These are phyloP conservation scores for Meghimatium bilineatum DNA, from an alignment of 2,888 invertebrate genomes.

Conservation along the genomic window DNA sequence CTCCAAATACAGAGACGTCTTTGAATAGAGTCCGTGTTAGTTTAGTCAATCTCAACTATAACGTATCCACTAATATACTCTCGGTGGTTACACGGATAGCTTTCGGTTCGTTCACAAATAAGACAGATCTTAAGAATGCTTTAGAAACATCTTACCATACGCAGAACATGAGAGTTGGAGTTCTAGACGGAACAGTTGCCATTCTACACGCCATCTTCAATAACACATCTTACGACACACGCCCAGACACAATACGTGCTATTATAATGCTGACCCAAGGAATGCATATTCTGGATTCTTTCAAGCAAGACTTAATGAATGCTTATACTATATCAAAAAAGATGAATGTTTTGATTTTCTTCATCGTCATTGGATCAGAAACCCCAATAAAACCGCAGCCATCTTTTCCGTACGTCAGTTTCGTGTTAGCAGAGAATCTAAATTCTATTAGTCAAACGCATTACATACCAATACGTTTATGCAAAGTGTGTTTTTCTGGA, in stretches of 20 bases:
- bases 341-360: neutral
- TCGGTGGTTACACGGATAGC: neutral
- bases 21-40: neutral
- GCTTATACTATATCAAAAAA: neutral
- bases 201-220: neutral
- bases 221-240: neutral
- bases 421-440: neutral
- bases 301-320: neutral
- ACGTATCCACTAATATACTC: neutral
- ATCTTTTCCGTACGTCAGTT: neutral
- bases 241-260: neutral
- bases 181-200: neutral
- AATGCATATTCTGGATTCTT: neutral
- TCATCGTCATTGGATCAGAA: neutral
- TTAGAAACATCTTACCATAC: neutral
- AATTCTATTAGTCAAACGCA: neutral
- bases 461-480: neutral
- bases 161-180: too few species aligned
- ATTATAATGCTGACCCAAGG: neutral
- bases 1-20: neutral
- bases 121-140: neutral
- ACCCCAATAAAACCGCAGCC: neutral
- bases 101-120: neutral
- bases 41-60: neutral
- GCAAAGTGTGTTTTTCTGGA: slow-evolving; percentile 11